Conservation (phyloP, 1,140 invertebrate genomes). For the Lepidostoma basale region DNA sequence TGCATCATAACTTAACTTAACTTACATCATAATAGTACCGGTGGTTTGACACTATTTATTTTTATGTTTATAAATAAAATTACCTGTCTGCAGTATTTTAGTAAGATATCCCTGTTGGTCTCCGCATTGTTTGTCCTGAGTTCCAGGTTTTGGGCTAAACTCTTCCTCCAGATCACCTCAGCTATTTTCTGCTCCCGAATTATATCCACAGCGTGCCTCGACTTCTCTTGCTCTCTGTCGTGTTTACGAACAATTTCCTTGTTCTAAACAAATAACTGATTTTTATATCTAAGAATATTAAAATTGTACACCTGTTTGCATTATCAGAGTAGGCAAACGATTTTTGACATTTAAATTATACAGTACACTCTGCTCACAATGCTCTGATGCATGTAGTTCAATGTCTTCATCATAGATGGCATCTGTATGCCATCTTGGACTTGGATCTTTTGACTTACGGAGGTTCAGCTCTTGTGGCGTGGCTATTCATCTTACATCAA, state of each 20-base stretch:
- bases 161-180: constrained; percentile 32
- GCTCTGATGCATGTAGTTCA: too few relatives aligned
- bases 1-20: neutral
- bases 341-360: too few relatives aligned
- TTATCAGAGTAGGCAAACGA: too few relatives aligned
- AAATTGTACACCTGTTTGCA: too few relatives aligned
- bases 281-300: neutral
- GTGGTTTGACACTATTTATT: neutral
- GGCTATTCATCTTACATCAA: too few relatives aligned
- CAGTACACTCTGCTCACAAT: too few relatives aligned
- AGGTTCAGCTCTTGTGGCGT: too few relatives aligned
- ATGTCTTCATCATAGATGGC: too few relatives aligned
- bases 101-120: constrained; percentile 35
- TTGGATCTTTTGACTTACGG: too few relatives aligned
- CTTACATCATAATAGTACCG: neutral
- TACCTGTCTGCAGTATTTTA: constrained; percentile 34
- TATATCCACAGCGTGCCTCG: constrained; percentile 30
- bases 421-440: too few relatives aligned
- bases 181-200: constrained; percentile 34
- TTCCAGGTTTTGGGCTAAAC: constrained; percentile 23
- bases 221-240: constrained; percentile 28
- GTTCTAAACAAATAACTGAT: constrained; percentile 12
- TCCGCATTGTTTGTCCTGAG: constrained; percentile 30
- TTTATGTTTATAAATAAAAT: neutral
- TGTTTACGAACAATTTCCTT: constrained; percentile 31